Base-by-base conservation (phyloP, 2,888 invertebrate genomes). In the Latheticus oryzae region DNA sequence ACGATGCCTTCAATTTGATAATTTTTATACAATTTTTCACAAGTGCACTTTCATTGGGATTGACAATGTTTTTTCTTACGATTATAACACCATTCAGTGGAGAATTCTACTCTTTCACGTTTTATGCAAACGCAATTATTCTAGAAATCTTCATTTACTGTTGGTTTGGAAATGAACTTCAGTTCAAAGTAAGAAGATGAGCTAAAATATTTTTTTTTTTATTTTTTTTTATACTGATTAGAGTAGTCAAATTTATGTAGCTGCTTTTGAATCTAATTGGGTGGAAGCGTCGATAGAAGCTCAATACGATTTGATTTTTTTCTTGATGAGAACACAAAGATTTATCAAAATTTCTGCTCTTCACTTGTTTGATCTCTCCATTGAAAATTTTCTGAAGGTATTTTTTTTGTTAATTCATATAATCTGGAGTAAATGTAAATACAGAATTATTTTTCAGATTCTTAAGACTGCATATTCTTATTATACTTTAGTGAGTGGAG, bases 11-110 rank as follows among this genome's bases (percentile, higher is more conserved):
- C 7, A 38, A 28, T 9, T 38, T 26, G 50, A 38, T 50, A 2
- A 9, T 38, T n/a, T n/a, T 50, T 1, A 2, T 19, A 1, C 50
- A 50, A 28, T 48, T 48, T 16, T 48, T 48, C 23, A 48, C 35
- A 8, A 35, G 48, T n/a, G 24, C 35, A 2, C 11, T 35, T 1
- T 15, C 48, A 1, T 8, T 48, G 1, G 48, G 35, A 9, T 26
- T 48, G 1, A 12, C 48, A 5, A 13, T 48, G 35, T 48, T 48
- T 26, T n/a, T 12, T 12, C 7, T 32, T 11, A 15, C 16, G 9
- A 28, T 19, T 17, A 9, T 37, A 7, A 5, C 8, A 3, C 37
- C 19, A 1, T 16, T 37, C 37, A 13, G 13, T 3, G 19, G 15
- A 7, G 37, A 37, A 16, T 37, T 37, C 8, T 37, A 37, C 5